Base-by-base conservation (phyloP, 2,888 invertebrate species). In the Hartigia nigra region DNA sequence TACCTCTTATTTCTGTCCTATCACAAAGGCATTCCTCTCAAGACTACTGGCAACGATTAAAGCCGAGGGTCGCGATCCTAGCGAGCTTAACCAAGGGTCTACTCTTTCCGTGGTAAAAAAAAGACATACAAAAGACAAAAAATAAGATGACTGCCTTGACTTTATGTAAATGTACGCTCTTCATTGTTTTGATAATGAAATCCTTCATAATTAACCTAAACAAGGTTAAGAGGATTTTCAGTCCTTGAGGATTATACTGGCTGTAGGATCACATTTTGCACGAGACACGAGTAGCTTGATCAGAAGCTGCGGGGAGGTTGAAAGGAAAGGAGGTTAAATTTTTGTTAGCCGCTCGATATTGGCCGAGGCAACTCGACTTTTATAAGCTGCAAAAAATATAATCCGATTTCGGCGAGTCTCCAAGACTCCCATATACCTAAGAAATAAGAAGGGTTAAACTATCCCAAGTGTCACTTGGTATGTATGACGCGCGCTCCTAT, bases 381-480 rank as follows among this genome's bases (percentile, higher is more conserved):
- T 55, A 35, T 74, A 78, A 75, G 78, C 55, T 35, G 37, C 32
- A 31, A 76, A 77, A 78, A 72, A 78, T 77, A 78, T 78, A 78
- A 78, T 78, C 78, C 77, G 69, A 78, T 78, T 78, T 74, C 76
- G 70, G 75, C 55, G 55, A 55, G 55, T 55, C 55, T 55, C 55
- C 55, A 55, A 55, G 55, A 55, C 23, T 14, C 55, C 23, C 55
- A 55, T 55, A 55, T 55, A 55, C 55, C 76, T 76, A 70, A 76
- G 78, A 35, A 39, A 55, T 79, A 79, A 79, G 78, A 79, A 76
- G 78, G 78, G 78, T 76, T 79, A 31, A 79, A 76, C 76, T 76
- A 69, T 69, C 69, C 72, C 69, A 76, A 79, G 74, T 76, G 74
- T 72, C 70, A 36, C 78, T 76, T 70, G 32, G 37, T 70, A 70